Evolutionary conservation across 2,888 invertebrate species (phyloP).

Genomic region (Aradus depressus): DNA sequence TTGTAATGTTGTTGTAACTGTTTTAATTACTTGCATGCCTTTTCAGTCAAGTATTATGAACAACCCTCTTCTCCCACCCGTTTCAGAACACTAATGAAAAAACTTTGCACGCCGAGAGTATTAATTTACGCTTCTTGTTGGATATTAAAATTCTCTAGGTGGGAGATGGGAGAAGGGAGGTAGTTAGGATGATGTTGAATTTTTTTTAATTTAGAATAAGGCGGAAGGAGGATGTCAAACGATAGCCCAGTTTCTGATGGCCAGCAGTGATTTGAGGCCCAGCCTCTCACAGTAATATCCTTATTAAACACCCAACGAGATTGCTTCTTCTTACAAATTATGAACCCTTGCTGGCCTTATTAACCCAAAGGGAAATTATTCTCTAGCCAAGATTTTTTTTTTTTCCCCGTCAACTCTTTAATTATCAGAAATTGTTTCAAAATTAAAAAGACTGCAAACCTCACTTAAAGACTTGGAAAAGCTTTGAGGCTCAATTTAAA

Average conservation of each 20-base stretch:
- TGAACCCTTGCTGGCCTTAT: slow-evolving; percentile 19
- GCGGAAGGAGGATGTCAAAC: slow-evolving; percentile 25
- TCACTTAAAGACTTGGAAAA: no score
- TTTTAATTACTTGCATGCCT: slow-evolving; percentile 27
- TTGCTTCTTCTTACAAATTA: slow-evolving; percentile 27
- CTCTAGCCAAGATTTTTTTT: slow-evolving; percentile 17
- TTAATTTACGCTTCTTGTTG: slow-evolving; percentile 27
- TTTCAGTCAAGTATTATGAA: slow-evolving; percentile 24
- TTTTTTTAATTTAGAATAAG: slow-evolving; percentile 26
- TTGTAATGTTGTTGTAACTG: slow-evolving; percentile 24
- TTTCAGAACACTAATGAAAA: slow-evolving; percentile 24
- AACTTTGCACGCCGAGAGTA: slow-evolving; percentile 25
- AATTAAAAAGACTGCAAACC: slow-evolving; percentile 27
- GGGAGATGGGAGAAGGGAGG: slow-evolving; percentile 16
- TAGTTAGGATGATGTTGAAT: slow-evolving; percentile 13
- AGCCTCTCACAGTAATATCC: slow-evolving; percentile 27
- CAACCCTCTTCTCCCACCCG: slow-evolving; percentile 4
- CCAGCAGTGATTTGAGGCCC: slow-evolving; percentile 22
- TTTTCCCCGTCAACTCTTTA: slow-evolving; percentile 22
- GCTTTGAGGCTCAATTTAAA: no score
- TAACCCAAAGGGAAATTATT: slow-evolving; percentile 26
- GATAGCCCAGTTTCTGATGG: slow-evolving; percentile 17
- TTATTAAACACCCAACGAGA: slow-evolving; percentile 25
- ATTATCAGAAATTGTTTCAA: slow-evolving; percentile 26
- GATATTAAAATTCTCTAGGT: slow-evolving; percentile 27